phyloP scores from a whole-genome alignment of 2,797 vertebrate species.

The Myripristis jacobus region DNA sequence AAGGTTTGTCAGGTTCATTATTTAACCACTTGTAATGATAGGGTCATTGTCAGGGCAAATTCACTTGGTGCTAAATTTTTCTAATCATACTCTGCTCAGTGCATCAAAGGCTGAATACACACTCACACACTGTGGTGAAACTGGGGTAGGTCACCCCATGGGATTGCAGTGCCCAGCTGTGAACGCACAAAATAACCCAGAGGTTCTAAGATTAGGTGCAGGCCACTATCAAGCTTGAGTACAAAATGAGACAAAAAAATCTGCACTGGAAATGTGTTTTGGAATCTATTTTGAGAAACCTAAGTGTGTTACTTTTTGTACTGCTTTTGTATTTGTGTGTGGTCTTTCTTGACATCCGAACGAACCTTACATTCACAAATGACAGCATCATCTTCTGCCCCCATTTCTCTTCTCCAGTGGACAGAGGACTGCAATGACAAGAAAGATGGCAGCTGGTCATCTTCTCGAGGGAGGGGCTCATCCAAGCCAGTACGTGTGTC shows the following conservation, averaged over 20 bases:
- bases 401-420: constrained; percentile 85
- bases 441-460: constrained; percentile 89
- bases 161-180: background rate
- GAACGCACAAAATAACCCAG: background rate
- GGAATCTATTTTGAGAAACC: background rate
- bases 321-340: background rate
- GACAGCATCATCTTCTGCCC: background rate
- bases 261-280: background rate
- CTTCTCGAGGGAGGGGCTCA: constrained; percentile 87
- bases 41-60: background rate
- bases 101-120: background rate
- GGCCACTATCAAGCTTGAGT: background rate
- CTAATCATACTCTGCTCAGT: background rate
- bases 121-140: background rate
- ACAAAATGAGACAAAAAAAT: no score
- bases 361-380: background rate
- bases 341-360: background rate
- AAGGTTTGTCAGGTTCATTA: background rate
- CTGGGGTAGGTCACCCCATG: background rate
- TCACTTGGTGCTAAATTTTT: background rate
- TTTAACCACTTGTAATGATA: background rate
- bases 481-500: constrained; percentile 79
- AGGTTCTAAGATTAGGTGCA: background rate
- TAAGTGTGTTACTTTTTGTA: background rate
- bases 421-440: constrained; percentile 90